Base-by-base conservation (phyloP, 2,888 invertebrate species). In the Bruchidius siliquastri region DNA sequence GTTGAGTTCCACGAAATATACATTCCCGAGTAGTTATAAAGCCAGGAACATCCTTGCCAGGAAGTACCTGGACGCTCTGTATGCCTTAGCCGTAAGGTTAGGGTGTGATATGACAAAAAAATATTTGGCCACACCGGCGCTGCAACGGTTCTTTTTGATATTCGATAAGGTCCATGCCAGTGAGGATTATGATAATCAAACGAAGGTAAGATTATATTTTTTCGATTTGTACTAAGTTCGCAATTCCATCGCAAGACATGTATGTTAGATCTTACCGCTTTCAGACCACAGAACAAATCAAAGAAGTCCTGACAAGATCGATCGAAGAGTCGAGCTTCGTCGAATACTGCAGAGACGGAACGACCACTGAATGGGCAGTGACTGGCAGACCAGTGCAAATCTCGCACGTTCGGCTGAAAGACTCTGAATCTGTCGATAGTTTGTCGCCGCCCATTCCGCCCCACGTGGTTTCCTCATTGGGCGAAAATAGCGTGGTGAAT, bases 41-140 rank as follows among this genome's bases (percentile, higher is more conserved):
- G 94, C 95, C 0, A 90, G 97, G 0, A 89, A 90, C 71, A 91
- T 95, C 8, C 87, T 97, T 68, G 91, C 94, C 0, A 90, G 93
- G 77, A 96, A 97, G 87, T 91, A 96, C 78, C 85, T 96, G 69
- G 95, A 94, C 83, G 92, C 94, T 0, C 86, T 97, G 74, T 94
- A 95, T 83, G 91, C 93, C n/a, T 85, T 95, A n/a, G 91, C 93
- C 4, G 87, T 93, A 73, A 88, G 95, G 67, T 89, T 95, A 72
- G 95, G 94, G 0, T 91, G 92, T 0, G 93, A 93, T 80, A 93
- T 94, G 91, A 93, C 93, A 0, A 89, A 92, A 76, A 90, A 91
- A 74, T 92, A 94, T 80, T 86, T 95, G 0, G 91, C 92, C 72
- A 91, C 92, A 71, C 92, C 93, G 0, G 90, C 92, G 0, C 82